Percentiles rank a stretch among this genome's conserved stretches.
Conservation (phyloP, 2,113 vertebrate species). For the Ploceus nigricollis region DNA sequence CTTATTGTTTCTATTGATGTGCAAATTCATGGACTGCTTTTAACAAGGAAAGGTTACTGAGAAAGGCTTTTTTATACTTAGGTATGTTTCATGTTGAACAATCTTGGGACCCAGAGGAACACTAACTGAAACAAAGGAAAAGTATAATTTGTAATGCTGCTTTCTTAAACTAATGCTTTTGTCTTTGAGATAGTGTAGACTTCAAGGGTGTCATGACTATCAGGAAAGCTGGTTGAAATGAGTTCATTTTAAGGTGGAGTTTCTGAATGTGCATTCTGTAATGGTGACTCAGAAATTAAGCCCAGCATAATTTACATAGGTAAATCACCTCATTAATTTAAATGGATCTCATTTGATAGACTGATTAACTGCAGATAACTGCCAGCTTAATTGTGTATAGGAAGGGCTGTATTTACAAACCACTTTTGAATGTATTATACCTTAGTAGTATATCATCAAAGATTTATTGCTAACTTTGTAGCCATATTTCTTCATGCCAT, state of each 20-base stretch:
- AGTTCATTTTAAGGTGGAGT: background rate
- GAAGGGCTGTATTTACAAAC: background rate
- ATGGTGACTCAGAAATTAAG: background rate
- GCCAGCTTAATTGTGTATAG: background rate
- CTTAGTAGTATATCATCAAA: background rate
- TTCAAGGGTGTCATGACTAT: background rate
- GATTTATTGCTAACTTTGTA: background rate
- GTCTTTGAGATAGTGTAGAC: background rate
- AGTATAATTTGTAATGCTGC: background rate
- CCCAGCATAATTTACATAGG: background rate
- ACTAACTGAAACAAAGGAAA: background rate
- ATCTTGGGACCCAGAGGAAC: background rate
- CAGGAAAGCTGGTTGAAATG: background rate
- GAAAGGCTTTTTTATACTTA: background rate
- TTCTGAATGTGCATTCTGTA: background rate
- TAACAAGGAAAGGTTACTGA: background rate
- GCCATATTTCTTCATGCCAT: background rate
- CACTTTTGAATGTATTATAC: background rate
- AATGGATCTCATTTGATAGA: background rate
- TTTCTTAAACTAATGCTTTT: background rate
- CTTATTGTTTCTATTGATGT: background rate
- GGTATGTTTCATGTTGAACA: background rate
- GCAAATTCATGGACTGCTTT: background rate
- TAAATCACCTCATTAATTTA: background rate
- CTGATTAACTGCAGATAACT: background rate